These are phyloP conservation scores for Cricetomys ansorgei DNA, from an alignment of 2,113 vertebrate genomes.

Conservation along the genomic window DNA sequence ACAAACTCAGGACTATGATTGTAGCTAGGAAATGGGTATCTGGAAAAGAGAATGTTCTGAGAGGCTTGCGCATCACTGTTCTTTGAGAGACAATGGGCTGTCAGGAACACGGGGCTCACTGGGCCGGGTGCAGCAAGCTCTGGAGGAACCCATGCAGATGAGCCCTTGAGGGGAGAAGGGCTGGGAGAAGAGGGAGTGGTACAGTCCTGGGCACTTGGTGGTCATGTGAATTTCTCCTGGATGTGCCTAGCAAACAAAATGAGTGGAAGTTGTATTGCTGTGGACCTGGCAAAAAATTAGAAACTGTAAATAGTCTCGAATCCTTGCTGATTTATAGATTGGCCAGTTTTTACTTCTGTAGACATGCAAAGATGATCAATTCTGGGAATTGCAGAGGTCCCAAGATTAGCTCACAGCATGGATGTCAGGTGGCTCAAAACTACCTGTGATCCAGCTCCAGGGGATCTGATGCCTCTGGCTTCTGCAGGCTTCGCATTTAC, in stretches of 20 bases:
- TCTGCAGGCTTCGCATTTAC: background rate
- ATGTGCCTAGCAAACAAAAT: background rate
- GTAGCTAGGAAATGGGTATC: background rate
- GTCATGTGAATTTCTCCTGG: too few species aligned
- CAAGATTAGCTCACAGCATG: background rate
- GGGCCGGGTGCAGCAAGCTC: rapidly evolving
- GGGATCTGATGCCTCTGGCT: background rate
- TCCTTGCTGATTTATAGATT: background rate
- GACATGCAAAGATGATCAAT: background rate
- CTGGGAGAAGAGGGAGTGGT: too few species aligned
- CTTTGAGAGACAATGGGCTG: background rate
- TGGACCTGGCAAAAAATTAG: background rate
- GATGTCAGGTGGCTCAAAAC: background rate
- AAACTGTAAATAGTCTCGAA: background rate
- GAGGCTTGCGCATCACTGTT: background rate
- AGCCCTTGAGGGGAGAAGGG: background rate
- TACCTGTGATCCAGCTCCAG: background rate
- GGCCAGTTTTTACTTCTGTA: background rate
- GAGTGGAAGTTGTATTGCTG: background rate
- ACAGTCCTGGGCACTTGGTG: rapidly evolving
- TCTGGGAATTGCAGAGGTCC: background rate
- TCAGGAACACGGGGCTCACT: background rate
- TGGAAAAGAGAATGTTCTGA: background rate
- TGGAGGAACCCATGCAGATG: rapidly evolving
- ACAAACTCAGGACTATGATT: background rate